Evolutionary conservation across 2,113 vertebrate genomes (phyloP).

Genomic region (Ranitomeya imitator): DNA sequence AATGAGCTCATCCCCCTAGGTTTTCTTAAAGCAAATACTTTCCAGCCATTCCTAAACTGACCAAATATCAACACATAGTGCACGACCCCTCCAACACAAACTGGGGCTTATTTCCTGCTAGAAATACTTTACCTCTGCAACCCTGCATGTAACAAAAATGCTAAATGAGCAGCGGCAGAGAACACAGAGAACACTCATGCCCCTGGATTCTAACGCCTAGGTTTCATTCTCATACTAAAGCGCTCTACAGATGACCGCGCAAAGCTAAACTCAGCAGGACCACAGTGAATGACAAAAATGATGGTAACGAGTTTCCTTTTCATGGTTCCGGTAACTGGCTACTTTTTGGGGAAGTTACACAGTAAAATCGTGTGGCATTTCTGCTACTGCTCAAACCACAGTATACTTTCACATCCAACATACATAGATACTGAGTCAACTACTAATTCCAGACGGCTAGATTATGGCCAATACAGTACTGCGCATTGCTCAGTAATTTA

Average conservation of each 20-base stretch:
- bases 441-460: not conserved
- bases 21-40: slow-evolving; percentile 13
- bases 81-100: slow-evolving; percentile 16
- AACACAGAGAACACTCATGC: not conserved
- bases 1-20: slow-evolving; percentile 36
- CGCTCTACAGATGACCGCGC: not conserved
- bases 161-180: not conserved
- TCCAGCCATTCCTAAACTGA: slow-evolving; percentile 39
- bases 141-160: not conserved
- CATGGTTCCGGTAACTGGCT: slow-evolving; percentile 5
- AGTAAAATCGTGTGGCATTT: not conserved
- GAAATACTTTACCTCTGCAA: not conserved
- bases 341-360: not conserved
- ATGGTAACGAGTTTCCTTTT: not conserved
- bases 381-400: slow-evolving; percentile 21
- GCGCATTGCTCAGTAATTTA: not conserved
- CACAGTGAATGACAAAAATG: not conserved
- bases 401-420: not conserved
- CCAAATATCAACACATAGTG: slow-evolving; percentile 40
- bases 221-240: not conserved
- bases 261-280: not conserved
- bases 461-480: not conserved
- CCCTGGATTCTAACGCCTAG: not conserved
- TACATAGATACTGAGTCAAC: slow-evolving; percentile 8
- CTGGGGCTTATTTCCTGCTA: not conserved